Conservation (phyloP, 2,888 invertebrate genomes). For the Elegia similella region DNA sequence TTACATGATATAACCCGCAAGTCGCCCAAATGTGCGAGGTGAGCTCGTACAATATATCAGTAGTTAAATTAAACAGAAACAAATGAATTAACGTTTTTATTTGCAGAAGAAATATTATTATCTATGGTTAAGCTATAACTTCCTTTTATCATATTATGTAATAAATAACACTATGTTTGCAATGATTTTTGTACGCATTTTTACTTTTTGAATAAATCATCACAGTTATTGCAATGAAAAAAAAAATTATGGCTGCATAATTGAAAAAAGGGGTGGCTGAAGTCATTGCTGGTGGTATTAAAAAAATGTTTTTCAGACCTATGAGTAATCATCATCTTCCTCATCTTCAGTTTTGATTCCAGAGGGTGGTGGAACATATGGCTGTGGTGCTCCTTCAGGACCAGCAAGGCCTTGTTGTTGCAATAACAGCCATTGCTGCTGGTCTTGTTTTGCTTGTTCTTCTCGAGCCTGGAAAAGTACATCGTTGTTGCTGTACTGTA, state of each 20-base stretch:
- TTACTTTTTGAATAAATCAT: background rate
- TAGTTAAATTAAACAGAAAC: too few species aligned
- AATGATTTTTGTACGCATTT: too few species aligned
- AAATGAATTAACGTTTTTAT: too few species aligned
- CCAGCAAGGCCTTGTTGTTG: constrained; percentile 81
- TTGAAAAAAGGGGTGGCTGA: background rate
- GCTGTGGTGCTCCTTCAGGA: constrained; percentile 57
- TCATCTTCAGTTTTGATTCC: constrained; percentile 64
- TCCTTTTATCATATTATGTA: too few species aligned
- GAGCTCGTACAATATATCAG: too few species aligned
- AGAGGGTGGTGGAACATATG: constrained; percentile 66
- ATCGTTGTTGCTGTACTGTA: too few species aligned
- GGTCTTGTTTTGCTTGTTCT: constrained; percentile 95
- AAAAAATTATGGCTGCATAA: background rate
- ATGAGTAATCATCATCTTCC: constrained; percentile 78
- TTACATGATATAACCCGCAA: too few species aligned
- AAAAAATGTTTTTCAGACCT: constrained; percentile 27
- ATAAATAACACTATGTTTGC: too few species aligned
- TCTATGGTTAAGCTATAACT: too few species aligned
- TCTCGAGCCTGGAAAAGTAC: constrained; percentile 85
- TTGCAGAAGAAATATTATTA: too few species aligned
- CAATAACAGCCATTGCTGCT: constrained; percentile 94
- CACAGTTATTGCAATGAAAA: background rate
- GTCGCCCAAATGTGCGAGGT: too few species aligned
- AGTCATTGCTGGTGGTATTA: background rate